These are phyloP conservation scores for Mandrillus leucophaeus DNA, from an alignment of 2,113 vertebrate species.

Conservation along the genomic window DNA sequence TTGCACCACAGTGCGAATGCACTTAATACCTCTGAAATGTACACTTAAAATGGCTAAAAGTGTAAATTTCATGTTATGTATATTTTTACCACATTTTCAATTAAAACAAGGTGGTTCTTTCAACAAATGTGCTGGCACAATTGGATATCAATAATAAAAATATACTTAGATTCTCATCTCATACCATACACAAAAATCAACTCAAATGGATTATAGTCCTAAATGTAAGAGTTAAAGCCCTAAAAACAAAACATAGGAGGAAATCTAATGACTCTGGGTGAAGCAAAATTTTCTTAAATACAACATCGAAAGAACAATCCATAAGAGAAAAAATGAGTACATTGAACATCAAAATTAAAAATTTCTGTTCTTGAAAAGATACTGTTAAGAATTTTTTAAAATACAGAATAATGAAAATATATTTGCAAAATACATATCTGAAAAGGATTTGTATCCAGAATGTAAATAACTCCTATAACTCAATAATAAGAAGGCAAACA, in stretches of 20 bases:
- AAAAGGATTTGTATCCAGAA: background rate
- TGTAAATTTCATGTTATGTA: background rate
- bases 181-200: background rate
- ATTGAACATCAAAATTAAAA: background rate
- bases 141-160: background rate
- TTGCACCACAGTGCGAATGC: background rate
- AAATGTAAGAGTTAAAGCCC: background rate
- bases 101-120: background rate
- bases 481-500: background rate
- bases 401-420: background rate
- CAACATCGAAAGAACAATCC: background rate
- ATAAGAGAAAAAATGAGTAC: background rate
- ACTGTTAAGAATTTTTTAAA: background rate
- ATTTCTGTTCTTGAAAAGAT: background rate
- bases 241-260: background rate
- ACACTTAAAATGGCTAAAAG: background rate
- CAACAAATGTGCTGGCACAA: background rate
- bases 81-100: background rate
- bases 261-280: background rate
- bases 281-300: slow-evolving; percentile 16
- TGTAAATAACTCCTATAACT: background rate
- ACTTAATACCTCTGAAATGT: background rate
- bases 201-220: background rate
- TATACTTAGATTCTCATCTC: background rate
- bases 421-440: background rate